Conservation (phyloP, 2,888 invertebrate genomes). For the Pocota personata region DNA sequence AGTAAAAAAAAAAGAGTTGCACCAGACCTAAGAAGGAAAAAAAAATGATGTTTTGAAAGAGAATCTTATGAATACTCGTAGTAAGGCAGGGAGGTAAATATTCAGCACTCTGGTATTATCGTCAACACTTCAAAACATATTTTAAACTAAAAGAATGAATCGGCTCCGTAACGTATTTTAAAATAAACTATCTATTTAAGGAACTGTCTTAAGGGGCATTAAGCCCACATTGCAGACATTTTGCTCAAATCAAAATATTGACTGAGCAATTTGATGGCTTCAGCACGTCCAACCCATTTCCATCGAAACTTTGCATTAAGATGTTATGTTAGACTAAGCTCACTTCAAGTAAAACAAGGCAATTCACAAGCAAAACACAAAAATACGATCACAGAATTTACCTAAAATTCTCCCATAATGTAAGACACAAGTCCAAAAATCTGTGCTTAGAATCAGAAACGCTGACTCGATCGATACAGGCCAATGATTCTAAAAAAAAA, state of each 20-base stretch:
- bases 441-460: conserved; percentile 18
- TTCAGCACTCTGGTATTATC: too few species aligned
- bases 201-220: not conserved
- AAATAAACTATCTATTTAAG: not conserved
- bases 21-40: too few species aligned
- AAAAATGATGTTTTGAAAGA: too few species aligned
- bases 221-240: not conserved
- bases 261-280: not conserved
- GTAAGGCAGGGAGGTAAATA: too few species aligned
- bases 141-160: not conserved
- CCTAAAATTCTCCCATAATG: not conserved
- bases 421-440: not conserved
- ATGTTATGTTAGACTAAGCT: not conserved
- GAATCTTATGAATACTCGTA: too few species aligned
- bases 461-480: not conserved
- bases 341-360: conserved; percentile 18
- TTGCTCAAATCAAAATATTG: not conserved
- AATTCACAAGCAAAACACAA: conserved; percentile 18
- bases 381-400: not conserved
- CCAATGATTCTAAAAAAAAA: not conserved
- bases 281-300: conserved; percentile 22
- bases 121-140: too few species aligned
- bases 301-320: not conserved
- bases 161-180: not conserved
- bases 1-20: too few species aligned